Evolutionary conservation across 2,888 invertebrate species (phyloP).

Genomic region (Leptinotarsa tumamoca): DNA sequence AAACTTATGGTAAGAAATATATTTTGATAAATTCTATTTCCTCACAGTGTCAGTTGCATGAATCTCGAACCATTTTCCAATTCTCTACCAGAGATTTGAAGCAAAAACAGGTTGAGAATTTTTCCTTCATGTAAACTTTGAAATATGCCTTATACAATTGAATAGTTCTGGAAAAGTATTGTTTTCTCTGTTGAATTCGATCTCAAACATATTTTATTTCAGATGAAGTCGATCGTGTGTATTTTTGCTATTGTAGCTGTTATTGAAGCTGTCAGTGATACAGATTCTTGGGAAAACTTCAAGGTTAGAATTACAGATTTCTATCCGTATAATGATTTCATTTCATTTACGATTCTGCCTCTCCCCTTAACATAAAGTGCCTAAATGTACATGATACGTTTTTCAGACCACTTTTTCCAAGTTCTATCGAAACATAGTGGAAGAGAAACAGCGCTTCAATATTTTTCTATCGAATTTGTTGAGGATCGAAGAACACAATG

Average conservation of each 20-base stretch:
- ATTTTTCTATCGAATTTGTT: slow-evolving; percentile 14
- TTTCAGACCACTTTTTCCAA: slow-evolving; percentile 7
- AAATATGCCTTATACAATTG: no score
- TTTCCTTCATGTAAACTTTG: no score
- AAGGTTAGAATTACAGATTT: neutral
- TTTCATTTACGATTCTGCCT: no score
- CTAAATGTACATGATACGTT: neutral
- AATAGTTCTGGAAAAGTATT: no score
- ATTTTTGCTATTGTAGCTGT: neutral
- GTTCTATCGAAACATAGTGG: slow-evolving; percentile 2
- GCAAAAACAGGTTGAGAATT: no score
- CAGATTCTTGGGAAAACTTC: neutral
- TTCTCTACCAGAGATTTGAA: no score
- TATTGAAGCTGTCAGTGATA: neutral
- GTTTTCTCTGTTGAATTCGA: no score
- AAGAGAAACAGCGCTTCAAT: slow-evolving; percentile 16
- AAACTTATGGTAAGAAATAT: no score
- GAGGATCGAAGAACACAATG: slow-evolving; percentile 9
- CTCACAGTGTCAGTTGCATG: no score
- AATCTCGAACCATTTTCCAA: no score
- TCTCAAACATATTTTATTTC: neutral
- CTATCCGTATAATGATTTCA: neutral
- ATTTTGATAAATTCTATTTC: no score
- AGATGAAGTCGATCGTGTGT: neutral
- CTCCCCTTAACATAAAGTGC: neutral